A percentile compares a stretch with the other conserved stretches of the same genome.
phyloP scores from a whole-genome alignment of 2,113 vertebrate genomes.

The Carlito syrichta region DNA sequence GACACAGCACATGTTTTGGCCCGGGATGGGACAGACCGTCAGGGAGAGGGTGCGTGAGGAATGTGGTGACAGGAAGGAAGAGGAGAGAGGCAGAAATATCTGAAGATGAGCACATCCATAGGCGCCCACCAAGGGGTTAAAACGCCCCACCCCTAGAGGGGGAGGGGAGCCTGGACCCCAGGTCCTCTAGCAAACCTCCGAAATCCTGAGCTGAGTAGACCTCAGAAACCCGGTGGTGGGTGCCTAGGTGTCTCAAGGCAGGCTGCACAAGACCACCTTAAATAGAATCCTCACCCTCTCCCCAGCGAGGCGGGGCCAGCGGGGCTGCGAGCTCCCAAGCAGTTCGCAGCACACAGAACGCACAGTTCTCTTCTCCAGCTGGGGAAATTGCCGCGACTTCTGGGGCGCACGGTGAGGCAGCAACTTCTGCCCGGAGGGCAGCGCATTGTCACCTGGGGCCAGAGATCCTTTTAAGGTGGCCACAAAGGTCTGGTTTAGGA shows the following conservation, averaged over 20 bases:
- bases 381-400: neutral
- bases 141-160: neutral
- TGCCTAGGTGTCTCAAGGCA: neutral
- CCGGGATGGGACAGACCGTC: constrained; percentile 48
- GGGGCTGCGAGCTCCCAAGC: neutral
- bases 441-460: neutral
- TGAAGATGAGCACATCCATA: too few relatives aligned
- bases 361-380: neutral
- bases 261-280: constrained; percentile 34
- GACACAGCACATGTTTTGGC: constrained; percentile 75
- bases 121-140: neutral
- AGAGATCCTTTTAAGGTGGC: neutral
- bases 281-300: neutral
- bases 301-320: neutral
- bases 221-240: neutral
- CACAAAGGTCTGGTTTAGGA: neutral
- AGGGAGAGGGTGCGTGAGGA: neutral
- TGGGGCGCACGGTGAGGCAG: neutral
- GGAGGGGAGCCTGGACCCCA: neutral
- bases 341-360: neutral
- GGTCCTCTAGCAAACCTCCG: neutral
- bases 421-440: neutral
- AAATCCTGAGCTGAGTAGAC: neutral
- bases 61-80: neutral
- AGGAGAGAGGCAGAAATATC: neutral